phyloP scores from a whole-genome alignment of 1,140 invertebrate genomes.

The Grapholita molesta region DNA sequence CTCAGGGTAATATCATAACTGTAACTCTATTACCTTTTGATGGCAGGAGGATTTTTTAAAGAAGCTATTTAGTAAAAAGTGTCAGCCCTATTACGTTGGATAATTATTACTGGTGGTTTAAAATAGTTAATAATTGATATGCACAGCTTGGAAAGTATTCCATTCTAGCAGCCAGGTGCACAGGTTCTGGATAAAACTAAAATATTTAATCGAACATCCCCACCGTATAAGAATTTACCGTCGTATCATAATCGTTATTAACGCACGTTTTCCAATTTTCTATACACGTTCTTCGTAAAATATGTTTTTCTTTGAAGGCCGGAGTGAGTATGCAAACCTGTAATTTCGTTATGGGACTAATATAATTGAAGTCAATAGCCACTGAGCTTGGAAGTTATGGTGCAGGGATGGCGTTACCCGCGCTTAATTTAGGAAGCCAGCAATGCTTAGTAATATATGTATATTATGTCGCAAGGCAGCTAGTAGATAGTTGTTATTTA shows the following conservation, averaged over 20 bases:
- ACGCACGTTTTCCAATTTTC: not conserved
- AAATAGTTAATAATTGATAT: too few species aligned
- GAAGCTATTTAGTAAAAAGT: too few species aligned
- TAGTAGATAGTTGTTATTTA: slow-evolving; percentile 38
- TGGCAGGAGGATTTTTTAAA: too few species aligned
- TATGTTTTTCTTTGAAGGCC: not conserved
- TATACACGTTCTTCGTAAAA: not conserved
- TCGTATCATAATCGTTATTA: not conserved
- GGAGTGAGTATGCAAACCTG: slow-evolving; percentile 29
- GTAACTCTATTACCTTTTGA: too few species aligned
- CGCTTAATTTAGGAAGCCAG: slow-evolving; percentile 23
- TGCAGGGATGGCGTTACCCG: not conserved
- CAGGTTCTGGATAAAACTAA: not conserved
- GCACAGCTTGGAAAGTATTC: too few species aligned
- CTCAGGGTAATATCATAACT: too few species aligned
- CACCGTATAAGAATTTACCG: not conserved
- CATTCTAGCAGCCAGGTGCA: too few species aligned
- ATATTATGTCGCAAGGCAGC: not conserved
- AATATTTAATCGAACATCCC: not conserved
- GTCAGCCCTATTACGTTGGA: too few species aligned
- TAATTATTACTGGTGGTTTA: too few species aligned
- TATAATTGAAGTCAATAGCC: slow-evolving; percentile 29
- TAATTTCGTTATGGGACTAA: slow-evolving; percentile 39
- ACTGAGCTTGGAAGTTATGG: slow-evolving; percentile 21
- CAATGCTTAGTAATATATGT: not conserved